Conservation (phyloP, 2,797 vertebrate species). For the Sorex maritimensis region DNA sequence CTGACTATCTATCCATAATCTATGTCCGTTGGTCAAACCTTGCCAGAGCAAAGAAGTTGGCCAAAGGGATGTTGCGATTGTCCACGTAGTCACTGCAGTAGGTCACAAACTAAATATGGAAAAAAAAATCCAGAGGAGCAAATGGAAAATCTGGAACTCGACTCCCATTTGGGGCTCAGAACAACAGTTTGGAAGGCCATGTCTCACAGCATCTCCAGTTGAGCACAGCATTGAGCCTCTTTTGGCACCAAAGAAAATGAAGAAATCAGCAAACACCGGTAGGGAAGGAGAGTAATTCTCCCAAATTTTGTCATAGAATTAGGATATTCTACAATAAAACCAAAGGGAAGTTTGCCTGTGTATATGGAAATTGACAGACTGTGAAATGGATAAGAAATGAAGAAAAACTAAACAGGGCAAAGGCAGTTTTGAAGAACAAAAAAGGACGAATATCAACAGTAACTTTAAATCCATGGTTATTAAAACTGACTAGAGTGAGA, state of each 20-base stretch:
- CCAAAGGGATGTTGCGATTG: background rate
- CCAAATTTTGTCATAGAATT: background rate
- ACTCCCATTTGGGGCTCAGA: background rate
- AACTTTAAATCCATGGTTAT: constrained; percentile 11
- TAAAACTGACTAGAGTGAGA: constrained; percentile 3
- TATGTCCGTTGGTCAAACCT: background rate
- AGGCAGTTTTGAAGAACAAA: constrained; percentile 30
- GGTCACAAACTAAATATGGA: background rate
- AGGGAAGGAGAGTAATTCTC: background rate
- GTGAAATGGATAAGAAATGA: constrained; percentile 50
- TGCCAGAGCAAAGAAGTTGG: background rate
- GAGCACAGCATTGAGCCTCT: background rate
- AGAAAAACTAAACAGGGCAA: constrained; percentile 29
- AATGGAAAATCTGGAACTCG: background rate
- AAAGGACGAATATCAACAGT: background rate
- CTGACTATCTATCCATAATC: background rate
- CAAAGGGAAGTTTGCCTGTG: background rate
- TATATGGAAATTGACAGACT: background rate
- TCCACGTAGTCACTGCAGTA: background rate
- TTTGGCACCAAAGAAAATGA: background rate
- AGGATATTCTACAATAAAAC: constrained; percentile 44
- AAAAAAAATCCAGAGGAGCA: background rate
- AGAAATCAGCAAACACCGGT: background rate
- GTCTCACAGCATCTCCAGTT: background rate
- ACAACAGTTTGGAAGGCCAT: background rate